Evolutionary conservation across 2,113 vertebrate genomes (phyloP), one percentile per base, ranked within the genome.

Genomic region (Cricetomys ansorgei): DNA sequence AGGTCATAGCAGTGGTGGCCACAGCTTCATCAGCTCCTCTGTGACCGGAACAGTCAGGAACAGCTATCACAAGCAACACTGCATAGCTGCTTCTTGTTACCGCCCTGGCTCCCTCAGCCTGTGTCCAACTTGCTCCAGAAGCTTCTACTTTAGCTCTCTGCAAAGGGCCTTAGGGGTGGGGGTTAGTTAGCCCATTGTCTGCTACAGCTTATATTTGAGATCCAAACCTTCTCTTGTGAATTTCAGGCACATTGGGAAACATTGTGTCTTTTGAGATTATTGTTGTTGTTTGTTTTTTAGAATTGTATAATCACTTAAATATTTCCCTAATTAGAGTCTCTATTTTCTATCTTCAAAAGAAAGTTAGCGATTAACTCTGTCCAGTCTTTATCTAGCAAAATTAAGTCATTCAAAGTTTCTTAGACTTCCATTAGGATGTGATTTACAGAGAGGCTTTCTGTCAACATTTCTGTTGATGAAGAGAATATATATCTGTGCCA

Each of bases 401-500:
- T 34, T 8, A 77, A 72, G 3, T 9, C 80, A 16, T 79, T 57
- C 64, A 59, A 6, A 13, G 7, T 67, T 91, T 72, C 50, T 89
- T 67, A 73, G 73, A 67, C 6, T 95, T 65, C 59, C 5, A 34
- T 59, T 67, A 67, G 72, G 40, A 59, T 10, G 13, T 31, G 57
- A 73, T 76, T 67, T 76, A 23, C 9, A 50, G 59, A 45, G 79
- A 83, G 4, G 37, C 7, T 70, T n/a, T 73, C 13, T 31, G 3
- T 67, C 34, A n/a, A 10, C 34, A n/a, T 34, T 92, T 76, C 34
- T 88, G 13, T 29, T 31, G n/a, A 65, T 45, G 37, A 85, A 57
- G 55, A 7, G 9, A 23, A 55, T 48, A 3, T 37, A 8, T 4
- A 31, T 65, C 25, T 4, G 0, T 17, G 27, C 12, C 2, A 16